phyloP scores from a whole-genome alignment of 2,113 vertebrate genomes.

The Eurypyga helias region DNA sequence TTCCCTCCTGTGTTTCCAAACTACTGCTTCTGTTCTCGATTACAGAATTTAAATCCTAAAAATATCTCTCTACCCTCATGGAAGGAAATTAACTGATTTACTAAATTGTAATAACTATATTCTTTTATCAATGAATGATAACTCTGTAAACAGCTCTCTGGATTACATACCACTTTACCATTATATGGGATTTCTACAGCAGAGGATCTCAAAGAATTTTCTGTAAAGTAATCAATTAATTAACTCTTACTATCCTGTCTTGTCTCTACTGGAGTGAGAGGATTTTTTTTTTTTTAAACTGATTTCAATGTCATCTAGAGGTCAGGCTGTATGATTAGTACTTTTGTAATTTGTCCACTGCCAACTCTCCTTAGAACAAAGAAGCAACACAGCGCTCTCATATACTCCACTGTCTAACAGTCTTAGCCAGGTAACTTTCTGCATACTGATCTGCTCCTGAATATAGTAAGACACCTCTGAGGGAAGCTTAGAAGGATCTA shows the following conservation, averaged over 20 bases:
- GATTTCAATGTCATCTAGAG: constrained; percentile 27
- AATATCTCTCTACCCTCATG: not conserved
- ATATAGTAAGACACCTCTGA: constrained; percentile 7
- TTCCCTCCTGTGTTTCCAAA: not conserved
- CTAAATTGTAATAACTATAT: not conserved
- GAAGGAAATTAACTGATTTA: not conserved
- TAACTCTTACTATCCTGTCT: not conserved
- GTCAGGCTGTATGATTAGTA: not conserved
- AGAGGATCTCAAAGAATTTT: not conserved
- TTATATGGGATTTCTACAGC: not conserved
- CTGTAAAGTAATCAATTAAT: not conserved
- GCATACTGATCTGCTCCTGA: constrained; percentile 41
- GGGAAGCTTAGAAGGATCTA: not conserved
- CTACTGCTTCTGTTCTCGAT: not conserved
- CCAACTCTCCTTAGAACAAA: not conserved
- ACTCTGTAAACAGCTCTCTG: not conserved
- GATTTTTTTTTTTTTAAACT: not conserved
- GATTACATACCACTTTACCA: not conserved
- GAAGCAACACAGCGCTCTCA: not conserved
- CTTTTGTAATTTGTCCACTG: not conserved
- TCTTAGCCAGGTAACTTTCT: constrained; percentile 32
- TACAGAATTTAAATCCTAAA: not conserved
- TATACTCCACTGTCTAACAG: not conserved
- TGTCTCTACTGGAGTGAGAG: not conserved
- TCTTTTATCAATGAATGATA: not conserved